Conservation (phyloP, 1,140 invertebrate species). For the Telenomus remus region DNA sequence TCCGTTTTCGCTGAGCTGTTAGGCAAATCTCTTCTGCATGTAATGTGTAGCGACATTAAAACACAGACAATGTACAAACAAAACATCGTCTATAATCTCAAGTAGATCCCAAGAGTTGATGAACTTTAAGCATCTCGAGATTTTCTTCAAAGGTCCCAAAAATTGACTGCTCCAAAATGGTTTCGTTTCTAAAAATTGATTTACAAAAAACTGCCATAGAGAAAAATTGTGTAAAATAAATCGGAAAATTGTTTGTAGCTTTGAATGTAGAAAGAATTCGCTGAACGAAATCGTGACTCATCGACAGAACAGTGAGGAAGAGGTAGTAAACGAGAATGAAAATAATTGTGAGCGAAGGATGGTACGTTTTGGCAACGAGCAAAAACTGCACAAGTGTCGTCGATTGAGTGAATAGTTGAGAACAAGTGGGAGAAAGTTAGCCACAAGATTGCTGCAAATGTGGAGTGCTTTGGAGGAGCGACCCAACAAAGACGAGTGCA, state of each 20-base stretch:
- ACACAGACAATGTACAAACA: slow-evolving; percentile 46
- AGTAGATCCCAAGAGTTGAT: slow-evolving; percentile 42
- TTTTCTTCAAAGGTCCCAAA: slow-evolving; percentile 9
- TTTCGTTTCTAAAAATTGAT: no score
- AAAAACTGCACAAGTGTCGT: slow-evolving; percentile 9
- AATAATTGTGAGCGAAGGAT: background rate
- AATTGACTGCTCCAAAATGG: no score
- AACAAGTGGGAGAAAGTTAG: background rate
- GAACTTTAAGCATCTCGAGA: slow-evolving; percentile 54
- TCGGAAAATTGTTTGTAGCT: no score
- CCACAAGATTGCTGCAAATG: slow-evolving; percentile 38
- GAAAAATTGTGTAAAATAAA: no score
- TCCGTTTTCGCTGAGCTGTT: slow-evolving; percentile 22
- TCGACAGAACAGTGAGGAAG: no score
- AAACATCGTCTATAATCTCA: slow-evolving; percentile 37
- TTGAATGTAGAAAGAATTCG: no score
- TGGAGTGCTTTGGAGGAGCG: slow-evolving; percentile 40
- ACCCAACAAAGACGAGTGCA: slow-evolving; percentile 47
- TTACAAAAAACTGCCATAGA: no score
- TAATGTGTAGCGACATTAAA: slow-evolving; percentile 41
- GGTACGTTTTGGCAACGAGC: background rate
- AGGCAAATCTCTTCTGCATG: slow-evolving; percentile 35
- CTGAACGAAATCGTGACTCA: no score
- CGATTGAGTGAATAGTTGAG: background rate
- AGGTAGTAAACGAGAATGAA: background rate